Percentiles rank a stretch among this genome's conserved stretches.
Evolutionary conservation across 2,797 vertebrate genomes (phyloP).

Genomic region (Novumbra hubbsi): DNA sequence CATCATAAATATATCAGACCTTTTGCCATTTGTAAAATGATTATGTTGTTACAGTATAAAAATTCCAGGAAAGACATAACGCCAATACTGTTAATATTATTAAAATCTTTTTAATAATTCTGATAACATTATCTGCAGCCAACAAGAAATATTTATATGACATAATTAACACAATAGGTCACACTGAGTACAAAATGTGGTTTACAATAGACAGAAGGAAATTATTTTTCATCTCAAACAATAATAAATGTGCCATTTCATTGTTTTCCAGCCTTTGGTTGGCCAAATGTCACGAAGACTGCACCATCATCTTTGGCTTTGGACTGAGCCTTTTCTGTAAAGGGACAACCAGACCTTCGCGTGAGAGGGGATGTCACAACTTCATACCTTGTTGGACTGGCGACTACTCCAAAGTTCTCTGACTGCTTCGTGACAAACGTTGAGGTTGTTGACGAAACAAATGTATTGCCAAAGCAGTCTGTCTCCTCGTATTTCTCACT

Average conservation of each 20-base stretch:
- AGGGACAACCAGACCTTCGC: slow-evolving; percentile 61
- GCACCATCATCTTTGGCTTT: slow-evolving; percentile 66
- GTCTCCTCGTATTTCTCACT: slow-evolving; percentile 84
- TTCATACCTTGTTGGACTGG: slow-evolving; percentile 68
- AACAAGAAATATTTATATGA: slow-evolving; percentile 36
- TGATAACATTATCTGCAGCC: slow-evolving; percentile 25
- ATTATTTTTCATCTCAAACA: slow-evolving; percentile 33
- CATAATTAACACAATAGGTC: slow-evolving; percentile 40
- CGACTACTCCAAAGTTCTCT: slow-evolving; percentile 70
- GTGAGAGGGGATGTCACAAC: slow-evolving; percentile 71
- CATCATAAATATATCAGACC: slow-evolving; percentile 48
- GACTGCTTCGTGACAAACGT: slow-evolving; percentile 83
- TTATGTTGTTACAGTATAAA: slow-evolving; percentile 63
- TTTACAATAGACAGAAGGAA: slow-evolving; percentile 50
- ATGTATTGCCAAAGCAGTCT: slow-evolving; percentile 81
- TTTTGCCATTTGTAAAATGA: slow-evolving; percentile 51
- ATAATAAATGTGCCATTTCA: slow-evolving; percentile 39
- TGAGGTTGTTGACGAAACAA: slow-evolving; percentile 76
- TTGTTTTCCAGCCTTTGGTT: slow-evolving; percentile 57
- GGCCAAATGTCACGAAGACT: slow-evolving; percentile 74
- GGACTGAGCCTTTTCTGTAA: slow-evolving; percentile 59
- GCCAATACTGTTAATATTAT: slow-evolving; percentile 23
- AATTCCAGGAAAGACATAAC: slow-evolving; percentile 49
- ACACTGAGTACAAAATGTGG: slow-evolving; percentile 40
- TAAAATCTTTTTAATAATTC: slow-evolving; percentile 41